Conservation (phyloP, 1,140 invertebrate species). For the Tenebrio molitor region DNA sequence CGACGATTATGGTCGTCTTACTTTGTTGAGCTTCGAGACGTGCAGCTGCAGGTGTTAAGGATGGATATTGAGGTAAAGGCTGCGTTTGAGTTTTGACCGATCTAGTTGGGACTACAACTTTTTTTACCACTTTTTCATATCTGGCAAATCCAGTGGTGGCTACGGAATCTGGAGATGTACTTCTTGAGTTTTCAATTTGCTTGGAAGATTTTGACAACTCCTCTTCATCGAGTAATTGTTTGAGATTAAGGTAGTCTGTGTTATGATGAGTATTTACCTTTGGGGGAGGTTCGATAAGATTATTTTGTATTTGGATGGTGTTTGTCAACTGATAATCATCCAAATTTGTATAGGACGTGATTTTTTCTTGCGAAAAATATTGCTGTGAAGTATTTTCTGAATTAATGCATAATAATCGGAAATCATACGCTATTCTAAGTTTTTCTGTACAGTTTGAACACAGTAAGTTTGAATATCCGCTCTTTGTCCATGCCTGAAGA, state of each 20-base stretch:
- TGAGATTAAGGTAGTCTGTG: conserved; percentile 40
- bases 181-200: conserved; percentile 40
- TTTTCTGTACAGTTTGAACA: conserved; percentile 50
- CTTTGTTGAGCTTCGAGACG: conserved; percentile 46
- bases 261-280: conserved; percentile 5
- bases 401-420: conserved; percentile 47
- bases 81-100: conserved; percentile 53
- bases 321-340: neutral
- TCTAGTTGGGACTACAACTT: conserved; percentile 37
- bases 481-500: conserved; percentile 49
- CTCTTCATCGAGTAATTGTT: conserved; percentile 47
- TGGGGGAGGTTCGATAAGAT: neutral
- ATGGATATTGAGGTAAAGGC: conserved; percentile 51
- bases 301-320: conserved; percentile 11
- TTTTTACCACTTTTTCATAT: conserved; percentile 43
- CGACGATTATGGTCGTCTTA: conserved; percentile 51
- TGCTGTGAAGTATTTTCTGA: conserved; percentile 49
- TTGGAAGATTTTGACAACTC: conserved; percentile 24
- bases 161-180: conserved; percentile 48
- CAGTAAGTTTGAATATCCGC: conserved; percentile 32
- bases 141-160: conserved; percentile 50
- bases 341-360: conserved; percentile 22
- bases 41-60: conserved; percentile 50
- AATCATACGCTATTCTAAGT: conserved; percentile 49
- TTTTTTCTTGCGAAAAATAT: conserved; percentile 34